Base-by-base conservation (phyloP, 2,888 invertebrate species). In the Himalopsyche anomala region DNA sequence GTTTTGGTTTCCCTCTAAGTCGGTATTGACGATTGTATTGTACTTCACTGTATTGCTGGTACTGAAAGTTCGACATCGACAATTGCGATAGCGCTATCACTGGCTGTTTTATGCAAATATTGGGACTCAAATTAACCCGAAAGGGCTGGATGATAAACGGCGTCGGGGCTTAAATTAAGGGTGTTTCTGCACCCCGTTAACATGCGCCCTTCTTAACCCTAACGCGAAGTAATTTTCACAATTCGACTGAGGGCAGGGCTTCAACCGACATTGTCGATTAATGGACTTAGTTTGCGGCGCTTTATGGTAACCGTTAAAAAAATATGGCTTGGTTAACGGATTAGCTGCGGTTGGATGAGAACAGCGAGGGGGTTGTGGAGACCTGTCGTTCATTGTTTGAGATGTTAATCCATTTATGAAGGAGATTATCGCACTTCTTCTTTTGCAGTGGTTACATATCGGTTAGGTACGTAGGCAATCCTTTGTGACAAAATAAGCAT, bases 81-180 rank as follows among this genome's bases (percentile, higher is more conserved):
- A 87, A 85, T 87, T 83, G 85, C 74, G 82, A 81, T 81, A 83
- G 85, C 85, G 85, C 85, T 83, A 87, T 85, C 84, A 80, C 84
- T 82, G 85, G 81, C 83, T 85, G 87, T 87, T 85, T 88, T 87
- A 87, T 88, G 88, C 88, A 84, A 88, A 88, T 88, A 87, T 85
- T 69, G 86, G 85, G 87, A 54, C 84, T 56, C 85, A 85, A 87
- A 87, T 88, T 88, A 88, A 88, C 88, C 88, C 87, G 84, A 87
- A 87, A 84, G 88, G 87, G 82, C 84, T 85, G 87, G 85, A 88
- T 87, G 88, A 88, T 88, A 85, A 88, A 88, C 88, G 88, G 86
- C 85, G 80, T 36, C 51, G 62, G 80, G 85, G 84, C 86, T 81
- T 88, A 88, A 88, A 85, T 88, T 88, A 87, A 84, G 87, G 88